Evolutionary conservation across 92 coral and sea anemone genomes (phyloP).

Genomic region (Zoanthus sansibaricus): DNA sequence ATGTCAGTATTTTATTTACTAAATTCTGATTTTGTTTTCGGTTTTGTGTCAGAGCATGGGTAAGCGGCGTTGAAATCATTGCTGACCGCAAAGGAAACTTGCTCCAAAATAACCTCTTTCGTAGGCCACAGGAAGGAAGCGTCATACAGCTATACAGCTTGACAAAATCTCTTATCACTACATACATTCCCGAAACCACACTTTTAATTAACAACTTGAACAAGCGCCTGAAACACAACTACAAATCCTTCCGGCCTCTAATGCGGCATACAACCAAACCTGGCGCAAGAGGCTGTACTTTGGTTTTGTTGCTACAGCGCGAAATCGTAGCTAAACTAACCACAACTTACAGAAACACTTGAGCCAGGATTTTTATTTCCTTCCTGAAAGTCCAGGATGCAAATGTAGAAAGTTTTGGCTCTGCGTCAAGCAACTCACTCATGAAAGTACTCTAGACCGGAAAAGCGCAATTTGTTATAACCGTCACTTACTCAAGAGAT

Average conservation of each 20-base stretch:
- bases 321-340: conserved; percentile 10
- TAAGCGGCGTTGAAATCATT: no score
- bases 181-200: no score
- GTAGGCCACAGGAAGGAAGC: no score
- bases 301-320: conserved; percentile 16
- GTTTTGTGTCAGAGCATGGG: no score
- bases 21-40: no score
- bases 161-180: no score
- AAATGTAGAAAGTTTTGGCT: neutral
- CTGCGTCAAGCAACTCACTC: neutral
- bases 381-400: neutral
- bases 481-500: conserved; percentile 37
- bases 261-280: neutral
- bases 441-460: conserved; percentile 14
- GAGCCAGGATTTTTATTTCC: neutral
- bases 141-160: no score
- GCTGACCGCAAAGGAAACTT: no score
- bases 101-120: no score
- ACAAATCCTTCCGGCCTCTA: conserved; percentile 31
- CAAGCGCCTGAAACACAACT: conserved; percentile 1
- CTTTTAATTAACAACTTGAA: neutral
- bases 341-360: neutral
- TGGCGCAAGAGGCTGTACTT: neutral
- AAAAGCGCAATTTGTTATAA: conserved; percentile 36
- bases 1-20: no score